Percentiles rank a stretch among this genome's conserved stretches.
Conservation (phyloP, 1,140 invertebrate species). For the Stegodyphus dumicola region DNA sequence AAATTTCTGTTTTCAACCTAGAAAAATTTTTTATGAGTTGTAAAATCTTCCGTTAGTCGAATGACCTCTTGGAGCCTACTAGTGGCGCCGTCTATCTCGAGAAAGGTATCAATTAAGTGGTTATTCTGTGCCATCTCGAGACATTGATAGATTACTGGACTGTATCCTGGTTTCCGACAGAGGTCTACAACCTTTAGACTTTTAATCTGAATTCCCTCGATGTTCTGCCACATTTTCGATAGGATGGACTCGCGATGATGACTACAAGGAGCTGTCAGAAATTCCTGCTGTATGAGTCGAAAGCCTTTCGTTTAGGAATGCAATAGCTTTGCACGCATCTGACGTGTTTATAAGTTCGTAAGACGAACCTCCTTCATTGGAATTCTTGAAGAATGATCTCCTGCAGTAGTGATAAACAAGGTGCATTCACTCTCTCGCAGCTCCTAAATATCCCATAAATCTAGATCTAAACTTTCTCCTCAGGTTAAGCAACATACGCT, state of each 20-base stretch:
- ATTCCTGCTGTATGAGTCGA: neutral
- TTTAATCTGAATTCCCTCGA: neutral
- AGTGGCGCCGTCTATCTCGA: conserved; percentile 22
- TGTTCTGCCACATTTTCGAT: neutral
- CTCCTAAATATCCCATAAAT: too few relatives aligned
- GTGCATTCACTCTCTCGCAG: too few relatives aligned
- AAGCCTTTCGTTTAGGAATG: neutral
- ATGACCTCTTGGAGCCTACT: conserved; percentile 22
- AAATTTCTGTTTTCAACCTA: conserved; percentile 10
- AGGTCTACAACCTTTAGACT: conserved; percentile 21
- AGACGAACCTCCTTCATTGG: too few relatives aligned
- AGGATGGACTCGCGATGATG: neutral
- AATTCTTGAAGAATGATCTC: too few relatives aligned
- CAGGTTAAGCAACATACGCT: too few relatives aligned
- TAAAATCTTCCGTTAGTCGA: conserved; percentile 30
- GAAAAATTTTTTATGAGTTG: conserved; percentile 9
- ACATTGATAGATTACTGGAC: conserved; percentile 18
- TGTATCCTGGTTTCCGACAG: conserved; percentile 5
- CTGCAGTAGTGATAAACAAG: too few relatives aligned
- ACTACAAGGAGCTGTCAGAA: neutral
- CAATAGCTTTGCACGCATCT: too few relatives aligned
- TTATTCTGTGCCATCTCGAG: conserved; percentile 20
- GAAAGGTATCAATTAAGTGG: conserved; percentile 31
- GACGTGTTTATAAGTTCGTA: too few relatives aligned
- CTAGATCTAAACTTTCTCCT: too few relatives aligned